phyloP scores from a whole-genome alignment of 1,140 invertebrate species.

The Maniola jurtina region DNA sequence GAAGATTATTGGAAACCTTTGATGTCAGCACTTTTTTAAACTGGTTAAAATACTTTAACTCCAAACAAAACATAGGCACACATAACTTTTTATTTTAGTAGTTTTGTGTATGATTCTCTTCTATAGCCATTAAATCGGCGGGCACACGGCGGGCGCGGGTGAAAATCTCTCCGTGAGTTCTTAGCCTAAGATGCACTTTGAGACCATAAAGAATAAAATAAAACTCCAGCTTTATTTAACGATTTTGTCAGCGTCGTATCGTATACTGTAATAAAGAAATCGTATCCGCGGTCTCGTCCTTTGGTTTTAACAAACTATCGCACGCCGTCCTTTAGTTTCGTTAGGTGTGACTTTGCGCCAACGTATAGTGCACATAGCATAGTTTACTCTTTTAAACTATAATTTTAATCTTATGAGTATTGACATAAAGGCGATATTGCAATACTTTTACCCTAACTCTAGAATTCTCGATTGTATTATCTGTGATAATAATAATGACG shows the following conservation, averaged over 20 bases:
- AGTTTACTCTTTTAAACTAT: constrained; percentile 5
- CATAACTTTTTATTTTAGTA: too few species aligned
- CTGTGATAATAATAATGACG: constrained; percentile 65
- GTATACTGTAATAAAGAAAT: background rate
- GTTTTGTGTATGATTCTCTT: too few species aligned
- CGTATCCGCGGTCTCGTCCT: background rate
- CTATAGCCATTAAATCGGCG: too few species aligned
- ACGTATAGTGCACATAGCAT: background rate
- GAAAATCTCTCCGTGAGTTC: too few species aligned
- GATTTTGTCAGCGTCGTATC: background rate
- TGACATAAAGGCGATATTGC: constrained; percentile 21
- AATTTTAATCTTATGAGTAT: constrained; percentile 17
- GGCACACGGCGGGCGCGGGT: too few species aligned
- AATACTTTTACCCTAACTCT: constrained; percentile 2
- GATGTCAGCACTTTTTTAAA: background rate
- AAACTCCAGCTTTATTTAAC: too few species aligned
- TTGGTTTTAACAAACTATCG: constrained; percentile 31
- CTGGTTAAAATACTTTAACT: too few species aligned
- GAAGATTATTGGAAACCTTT: background rate
- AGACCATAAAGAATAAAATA: background rate
- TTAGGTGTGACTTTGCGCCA: constrained; percentile 18
- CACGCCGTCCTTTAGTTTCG: constrained; percentile 20
- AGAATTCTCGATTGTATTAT: constrained; percentile 10
- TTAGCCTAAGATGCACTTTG: too few species aligned
- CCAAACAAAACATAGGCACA: too few species aligned